Percentiles rank a stretch among this genome's conserved stretches.
Evolutionary conservation across 2,888 invertebrate species (phyloP).

Genomic region (Himalopsyche tibetana): DNA sequence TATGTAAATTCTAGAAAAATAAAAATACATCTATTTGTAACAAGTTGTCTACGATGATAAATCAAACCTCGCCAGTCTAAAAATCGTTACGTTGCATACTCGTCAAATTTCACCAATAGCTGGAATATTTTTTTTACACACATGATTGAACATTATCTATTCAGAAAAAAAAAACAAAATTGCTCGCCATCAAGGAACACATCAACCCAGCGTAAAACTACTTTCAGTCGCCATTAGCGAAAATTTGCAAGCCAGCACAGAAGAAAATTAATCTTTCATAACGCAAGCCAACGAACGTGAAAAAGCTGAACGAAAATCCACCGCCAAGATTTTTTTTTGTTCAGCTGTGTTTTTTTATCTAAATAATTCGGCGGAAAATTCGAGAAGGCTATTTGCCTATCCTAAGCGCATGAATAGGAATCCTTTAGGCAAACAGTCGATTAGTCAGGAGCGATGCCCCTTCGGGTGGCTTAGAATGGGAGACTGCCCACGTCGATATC

Average conservation of each 20-base stretch:
- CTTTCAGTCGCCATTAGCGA: constrained; percentile 15
- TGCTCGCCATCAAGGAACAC: constrained; percentile 18
- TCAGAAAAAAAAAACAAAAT: constrained; percentile 34
- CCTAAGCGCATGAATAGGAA: constrained; percentile 66
- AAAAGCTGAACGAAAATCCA: constrained; percentile 48
- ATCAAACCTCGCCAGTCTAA: not conserved
- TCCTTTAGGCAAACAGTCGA: constrained; percentile 73
- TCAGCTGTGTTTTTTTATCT: constrained; percentile 32
- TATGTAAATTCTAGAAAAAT: not conserved
- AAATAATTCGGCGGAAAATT: constrained; percentile 53
- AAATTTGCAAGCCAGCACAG: constrained; percentile 15
- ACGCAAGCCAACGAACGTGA: constrained; percentile 32
- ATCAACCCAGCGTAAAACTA: constrained; percentile 2
- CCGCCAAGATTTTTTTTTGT: constrained; percentile 46
- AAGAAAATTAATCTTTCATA: constrained; percentile 54
- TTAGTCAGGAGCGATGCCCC: constrained; percentile 69
- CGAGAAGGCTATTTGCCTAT: constrained; percentile 63
- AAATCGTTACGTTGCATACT: constrained; percentile 14
- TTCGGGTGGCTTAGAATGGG: constrained; percentile 58
- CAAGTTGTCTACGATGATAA: not conserved
- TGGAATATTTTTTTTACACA: constrained; percentile 11
- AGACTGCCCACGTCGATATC: constrained; percentile 52
- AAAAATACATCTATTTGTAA: not conserved
- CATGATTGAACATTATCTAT: constrained; percentile 4
- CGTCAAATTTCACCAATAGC: constrained; percentile 5